Evolutionary conservation across 1,140 invertebrate species (phyloP), one percentile per base, ranked within the genome.

Genomic region (Eufriesea mexicana): DNA sequence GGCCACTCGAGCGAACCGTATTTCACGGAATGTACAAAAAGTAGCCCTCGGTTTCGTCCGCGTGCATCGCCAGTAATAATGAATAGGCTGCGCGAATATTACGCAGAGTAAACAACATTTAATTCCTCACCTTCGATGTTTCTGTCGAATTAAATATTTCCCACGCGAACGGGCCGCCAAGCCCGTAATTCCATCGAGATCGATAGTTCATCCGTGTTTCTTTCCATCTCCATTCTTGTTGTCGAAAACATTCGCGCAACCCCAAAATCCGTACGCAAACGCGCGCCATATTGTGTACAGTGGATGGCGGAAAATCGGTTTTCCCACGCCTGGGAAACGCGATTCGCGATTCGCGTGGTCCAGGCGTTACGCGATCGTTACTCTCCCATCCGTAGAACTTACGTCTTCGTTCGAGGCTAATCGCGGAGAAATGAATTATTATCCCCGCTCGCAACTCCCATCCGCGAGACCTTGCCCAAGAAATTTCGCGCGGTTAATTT

Each of bases 131-230:
- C 2, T 8, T 79, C 9, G 18, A 12, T 51, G 49, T 71, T 59
- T 79, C 25, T 49, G 49, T 8, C 9, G 14, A 80, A 74, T 80
- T 73, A 80, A 78, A 78, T 67, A 49, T 70, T 47, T 5, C 54
- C 42, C 25, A 2, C 8, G 51, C 8, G 23, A 5, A 18, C 25
- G 10, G 12, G n/a, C 25, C 25, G 54, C n/a, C n/a, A n/a, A 35
- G 35, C 4, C 28, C 28, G 61, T 75, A 81, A 66, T 81, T 81
- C 35, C 49, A 10, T 49, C 35, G 61, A 55, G 75, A 75, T 81
- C 55, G 79, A 74, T 74, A 54, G 35, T 47, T 74, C 9, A 74
- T 18, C 61, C 49, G 9, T 5, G 12, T 73, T 75, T 47, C 47
- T 23, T 66, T 4, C 23, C 16, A 12, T 23, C 8, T 5, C 9